These are phyloP conservation scores for Orius insidiosus DNA, from an alignment of 1,140 invertebrate species.

Conservation along the genomic window DNA sequence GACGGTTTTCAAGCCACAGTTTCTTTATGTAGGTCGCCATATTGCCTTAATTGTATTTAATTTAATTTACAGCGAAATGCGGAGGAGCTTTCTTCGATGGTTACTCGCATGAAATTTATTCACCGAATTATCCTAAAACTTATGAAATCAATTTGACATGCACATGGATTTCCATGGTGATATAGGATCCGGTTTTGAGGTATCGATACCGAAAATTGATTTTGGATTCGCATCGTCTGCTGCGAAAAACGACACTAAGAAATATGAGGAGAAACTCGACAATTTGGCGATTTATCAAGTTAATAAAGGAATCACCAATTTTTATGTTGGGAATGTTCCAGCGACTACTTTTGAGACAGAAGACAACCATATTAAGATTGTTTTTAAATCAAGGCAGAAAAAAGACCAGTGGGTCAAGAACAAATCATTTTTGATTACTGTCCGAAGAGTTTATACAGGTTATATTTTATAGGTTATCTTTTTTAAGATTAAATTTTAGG, in stretches of 20 bases:
- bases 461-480: too few species aligned
- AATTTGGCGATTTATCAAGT: too few species aligned
- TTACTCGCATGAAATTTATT: constrained; percentile 35
- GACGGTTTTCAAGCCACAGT: constrained; percentile 62
- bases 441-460: constrained; percentile 23
- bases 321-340: too few species aligned
- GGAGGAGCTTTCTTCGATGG: constrained; percentile 13
- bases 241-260: too few species aligned
- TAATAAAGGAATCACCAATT: too few species aligned
- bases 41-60: background rate
- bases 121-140: constrained; percentile 48
- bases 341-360: too few species aligned
- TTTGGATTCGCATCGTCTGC: too few species aligned
- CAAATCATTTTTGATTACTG: constrained; percentile 36
- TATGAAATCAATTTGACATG: constrained; percentile 29
- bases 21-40: constrained; percentile 33
- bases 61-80: constrained; percentile 13
- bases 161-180: background rate
- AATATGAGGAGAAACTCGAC: too few species aligned
- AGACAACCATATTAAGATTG: too few species aligned
- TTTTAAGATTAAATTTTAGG: background rate
- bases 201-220: too few species aligned
- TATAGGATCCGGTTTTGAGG: too few species aligned
- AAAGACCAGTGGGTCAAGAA: background rate
- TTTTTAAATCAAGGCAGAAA: too few species aligned